A percentile compares a stretch with the other conserved stretches of the same genome.
phyloP scores from a whole-genome alignment of 2,888 invertebrate genomes.

The Ennomos erosarius region DNA sequence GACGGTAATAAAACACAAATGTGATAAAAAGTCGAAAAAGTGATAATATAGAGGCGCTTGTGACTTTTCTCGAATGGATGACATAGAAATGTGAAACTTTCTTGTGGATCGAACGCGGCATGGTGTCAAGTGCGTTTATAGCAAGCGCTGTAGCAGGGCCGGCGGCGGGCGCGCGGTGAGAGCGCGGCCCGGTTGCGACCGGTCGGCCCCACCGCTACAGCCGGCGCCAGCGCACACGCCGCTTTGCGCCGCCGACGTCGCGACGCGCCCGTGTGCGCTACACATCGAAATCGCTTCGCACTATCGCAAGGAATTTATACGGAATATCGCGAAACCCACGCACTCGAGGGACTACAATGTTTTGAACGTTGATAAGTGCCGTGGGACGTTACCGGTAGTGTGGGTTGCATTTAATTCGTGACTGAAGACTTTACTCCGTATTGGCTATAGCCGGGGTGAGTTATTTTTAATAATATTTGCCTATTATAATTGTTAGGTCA shows the following conservation, averaged over 20 bases:
- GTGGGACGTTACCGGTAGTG: slow-evolving; percentile 56
- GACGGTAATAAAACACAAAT: slow-evolving; percentile 38
- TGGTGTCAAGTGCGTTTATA: slow-evolving; percentile 84
- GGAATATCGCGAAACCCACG: slow-evolving; percentile 57
- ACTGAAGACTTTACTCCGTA: slow-evolving; percentile 35
- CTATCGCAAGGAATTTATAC: slow-evolving; percentile 55
- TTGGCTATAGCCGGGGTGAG: slow-evolving; percentile 37
- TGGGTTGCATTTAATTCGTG: slow-evolving; percentile 50
- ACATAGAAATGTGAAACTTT: slow-evolving; percentile 82
- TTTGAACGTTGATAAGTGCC: slow-evolving; percentile 60
- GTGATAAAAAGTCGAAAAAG: slow-evolving; percentile 44
- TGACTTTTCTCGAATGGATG: slow-evolving; percentile 61
- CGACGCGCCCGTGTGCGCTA: slow-evolving; percentile 77
- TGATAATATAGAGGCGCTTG: slow-evolving; percentile 32
- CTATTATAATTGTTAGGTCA: slow-evolving; percentile 53
- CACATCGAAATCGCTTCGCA: slow-evolving; percentile 50
- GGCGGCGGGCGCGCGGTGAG: slow-evolving; percentile 68
- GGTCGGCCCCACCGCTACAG: slow-evolving; percentile 79
- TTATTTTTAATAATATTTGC: slow-evolving; percentile 11
- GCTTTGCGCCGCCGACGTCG: slow-evolving; percentile 80
- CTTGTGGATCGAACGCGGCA: slow-evolving; percentile 74
- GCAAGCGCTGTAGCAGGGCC: slow-evolving; percentile 65
- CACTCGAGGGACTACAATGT: slow-evolving; percentile 60
- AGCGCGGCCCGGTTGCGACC: slow-evolving; percentile 83
- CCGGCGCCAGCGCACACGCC: slow-evolving; percentile 71